These are phyloP conservation scores for Rhyzopertha dominica DNA, from an alignment of 1,140 invertebrate genomes.

Conservation along the genomic window DNA sequence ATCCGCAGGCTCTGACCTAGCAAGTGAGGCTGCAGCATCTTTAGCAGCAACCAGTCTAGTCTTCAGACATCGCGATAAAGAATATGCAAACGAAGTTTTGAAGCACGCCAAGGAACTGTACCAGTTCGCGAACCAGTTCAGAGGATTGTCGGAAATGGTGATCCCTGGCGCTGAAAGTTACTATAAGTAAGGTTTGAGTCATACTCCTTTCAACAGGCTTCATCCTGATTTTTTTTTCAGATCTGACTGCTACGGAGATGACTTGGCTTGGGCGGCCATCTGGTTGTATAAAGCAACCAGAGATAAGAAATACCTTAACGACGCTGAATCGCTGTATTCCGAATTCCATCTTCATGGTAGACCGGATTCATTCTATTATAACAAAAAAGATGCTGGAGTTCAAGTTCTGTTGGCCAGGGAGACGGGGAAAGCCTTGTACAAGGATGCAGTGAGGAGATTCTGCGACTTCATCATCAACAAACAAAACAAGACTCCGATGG, in stretches of 20 bases:
- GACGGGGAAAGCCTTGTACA: slow-evolving; percentile 46
- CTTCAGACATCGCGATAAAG: slow-evolving; percentile 46
- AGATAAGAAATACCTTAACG: slow-evolving; percentile 50
- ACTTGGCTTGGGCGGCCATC: slow-evolving; percentile 57
- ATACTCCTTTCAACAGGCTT: background rate
- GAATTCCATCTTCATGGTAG: slow-evolving; percentile 49
- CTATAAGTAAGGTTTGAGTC: slow-evolving; percentile 48
- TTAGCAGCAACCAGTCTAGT: slow-evolving; percentile 55
- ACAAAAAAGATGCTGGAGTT: slow-evolving; percentile 56
- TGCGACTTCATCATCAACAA: slow-evolving; percentile 49
- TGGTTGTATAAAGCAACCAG: slow-evolving; percentile 60
- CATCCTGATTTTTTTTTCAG: slow-evolving; percentile 33
- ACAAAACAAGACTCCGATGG: slow-evolving; percentile 52
- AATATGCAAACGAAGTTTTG: slow-evolving; percentile 50
- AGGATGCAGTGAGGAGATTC: slow-evolving; percentile 48
- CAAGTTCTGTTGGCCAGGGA: slow-evolving; percentile 53
- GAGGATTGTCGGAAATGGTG: slow-evolving; percentile 54
- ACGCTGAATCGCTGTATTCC: slow-evolving; percentile 51
- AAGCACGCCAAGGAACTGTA: slow-evolving; percentile 55
- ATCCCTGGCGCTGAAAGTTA: slow-evolving; percentile 52
- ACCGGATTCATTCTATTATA: slow-evolving; percentile 54
- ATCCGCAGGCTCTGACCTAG: slow-evolving; percentile 55
- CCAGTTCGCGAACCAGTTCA: slow-evolving; percentile 53
- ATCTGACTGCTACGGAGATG: slow-evolving; percentile 56
- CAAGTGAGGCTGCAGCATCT: slow-evolving; percentile 58